Conservation (phyloP, 1,140 invertebrate species). For the Anadara kagoshimensis region DNA sequence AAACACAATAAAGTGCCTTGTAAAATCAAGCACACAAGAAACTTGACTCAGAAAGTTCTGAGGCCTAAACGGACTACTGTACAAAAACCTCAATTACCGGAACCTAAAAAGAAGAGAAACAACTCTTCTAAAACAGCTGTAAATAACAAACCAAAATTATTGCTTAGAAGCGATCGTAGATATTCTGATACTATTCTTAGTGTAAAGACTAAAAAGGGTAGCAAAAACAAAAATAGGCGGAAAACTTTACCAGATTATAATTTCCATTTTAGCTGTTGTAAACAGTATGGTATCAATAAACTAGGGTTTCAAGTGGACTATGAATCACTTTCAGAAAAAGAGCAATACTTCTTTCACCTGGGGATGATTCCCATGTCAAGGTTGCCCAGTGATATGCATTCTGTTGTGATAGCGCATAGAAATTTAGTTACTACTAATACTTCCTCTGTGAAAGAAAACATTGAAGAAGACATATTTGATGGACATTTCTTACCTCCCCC, state of each 20-base stretch:
- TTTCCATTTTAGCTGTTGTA: slow-evolving; percentile 23
- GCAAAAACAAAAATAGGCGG: slow-evolving; percentile 13
- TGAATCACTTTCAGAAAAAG: slow-evolving; percentile 25
- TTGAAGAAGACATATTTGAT: no score
- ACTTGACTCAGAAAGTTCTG: slow-evolving; percentile 33
- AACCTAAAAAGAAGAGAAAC: slow-evolving; percentile 18
- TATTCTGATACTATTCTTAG: slow-evolving; percentile 22
- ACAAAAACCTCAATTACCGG: slow-evolving; percentile 5
- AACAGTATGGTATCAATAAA: slow-evolving; percentile 20
- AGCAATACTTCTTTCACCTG: slow-evolving; percentile 35
- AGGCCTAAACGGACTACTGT: slow-evolving; percentile 25
- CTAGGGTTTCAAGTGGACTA: slow-evolving; percentile 14
- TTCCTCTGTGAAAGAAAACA: no score
- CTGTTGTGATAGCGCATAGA: no score
- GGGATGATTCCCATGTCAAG: slow-evolving; percentile 14
- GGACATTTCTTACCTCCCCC: no score
- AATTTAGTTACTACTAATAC: no score
- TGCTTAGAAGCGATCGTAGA: slow-evolving; percentile 10
- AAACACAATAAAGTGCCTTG: slow-evolving; percentile 43
- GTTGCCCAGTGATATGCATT: no score
- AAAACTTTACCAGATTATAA: slow-evolving; percentile 15
- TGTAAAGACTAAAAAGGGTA: slow-evolving; percentile 19
- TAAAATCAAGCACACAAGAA: slow-evolving; percentile 33
- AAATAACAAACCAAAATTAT: not conserved
- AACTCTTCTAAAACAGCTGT: slow-evolving; percentile 12